Conservation (phyloP, 2,888 invertebrate species). For the Thelaira solivaga region DNA sequence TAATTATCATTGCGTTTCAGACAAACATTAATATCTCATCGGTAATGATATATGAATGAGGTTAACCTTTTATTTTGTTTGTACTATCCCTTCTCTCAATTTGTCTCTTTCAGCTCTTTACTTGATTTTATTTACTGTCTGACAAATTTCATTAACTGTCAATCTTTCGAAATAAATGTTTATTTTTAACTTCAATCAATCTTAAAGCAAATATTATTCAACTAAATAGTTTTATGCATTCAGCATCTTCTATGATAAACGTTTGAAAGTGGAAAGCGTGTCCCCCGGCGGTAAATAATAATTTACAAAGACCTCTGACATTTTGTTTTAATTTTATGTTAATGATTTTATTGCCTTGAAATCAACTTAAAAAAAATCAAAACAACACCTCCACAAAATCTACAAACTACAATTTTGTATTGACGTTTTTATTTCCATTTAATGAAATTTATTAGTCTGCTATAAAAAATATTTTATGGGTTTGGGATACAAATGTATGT, state of each 20-base stretch:
- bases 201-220: conserved; percentile 40
- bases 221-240: conserved; percentile 22
- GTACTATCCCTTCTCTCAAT: not conserved
- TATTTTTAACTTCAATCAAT: conserved; percentile 43
- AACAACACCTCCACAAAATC: conserved; percentile 6
- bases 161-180: conserved; percentile 15
- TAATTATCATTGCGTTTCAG: no score
- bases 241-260: not conserved
- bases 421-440: not conserved
- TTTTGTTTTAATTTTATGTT: conserved; percentile 6
- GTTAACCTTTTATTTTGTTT: conserved; percentile 42
- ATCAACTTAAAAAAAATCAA: not conserved
- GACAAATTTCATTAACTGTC: not conserved
- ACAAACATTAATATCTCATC: conserved; percentile 14
- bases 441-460: not conserved
- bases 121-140: conserved; percentile 7
- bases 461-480: not conserved
- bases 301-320: conserved; percentile 27
- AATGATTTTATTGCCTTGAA: not conserved
- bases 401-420: not conserved
- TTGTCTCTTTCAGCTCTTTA: not conserved
- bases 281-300: conserved; percentile 19
- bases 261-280: conserved; percentile 5
- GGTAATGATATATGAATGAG: conserved; percentile 45
- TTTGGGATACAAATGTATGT: not conserved